phyloP scores from a whole-genome alignment of 2,797 vertebrate genomes.

The Acropternis orthonyx region DNA sequence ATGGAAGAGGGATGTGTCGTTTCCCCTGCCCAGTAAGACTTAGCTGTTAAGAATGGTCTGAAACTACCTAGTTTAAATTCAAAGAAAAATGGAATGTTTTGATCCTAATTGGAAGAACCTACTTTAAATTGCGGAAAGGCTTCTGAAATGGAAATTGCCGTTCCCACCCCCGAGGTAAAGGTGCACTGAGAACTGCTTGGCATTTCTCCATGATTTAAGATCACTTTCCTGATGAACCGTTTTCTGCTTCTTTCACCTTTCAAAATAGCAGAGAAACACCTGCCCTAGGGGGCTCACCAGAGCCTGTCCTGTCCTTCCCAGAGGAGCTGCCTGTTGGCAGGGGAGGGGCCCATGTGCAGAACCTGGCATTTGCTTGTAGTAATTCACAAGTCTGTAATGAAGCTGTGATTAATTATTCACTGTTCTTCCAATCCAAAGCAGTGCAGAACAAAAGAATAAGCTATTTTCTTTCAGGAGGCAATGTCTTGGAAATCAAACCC shows the following conservation, averaged over 20 bases:
- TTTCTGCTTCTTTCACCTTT: not conserved
- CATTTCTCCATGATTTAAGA: not conserved
- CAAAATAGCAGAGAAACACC: not conserved
- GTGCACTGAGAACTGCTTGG: not conserved
- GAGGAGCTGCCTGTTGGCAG: not conserved
- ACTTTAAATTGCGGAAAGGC: not conserved
- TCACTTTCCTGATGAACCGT: not conserved
- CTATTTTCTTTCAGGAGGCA: not conserved
- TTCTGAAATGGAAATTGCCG: not conserved
- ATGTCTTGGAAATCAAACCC: not conserved
- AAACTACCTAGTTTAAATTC: not conserved
- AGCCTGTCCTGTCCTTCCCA: not conserved
- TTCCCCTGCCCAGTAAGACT: not conserved
- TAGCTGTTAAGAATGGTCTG: not conserved
- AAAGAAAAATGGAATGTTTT: not conserved
- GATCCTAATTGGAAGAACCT: not conserved
- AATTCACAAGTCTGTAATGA: not conserved
- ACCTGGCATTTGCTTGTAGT: not conserved
- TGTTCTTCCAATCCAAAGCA: not conserved
- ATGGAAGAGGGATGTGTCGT: not conserved
- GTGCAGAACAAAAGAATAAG: not conserved
- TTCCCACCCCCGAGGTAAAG: not conserved
- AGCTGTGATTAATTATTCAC: not conserved
- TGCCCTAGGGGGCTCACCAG: not conserved
- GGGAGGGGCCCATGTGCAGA: not conserved